Evolutionary conservation across 2,888 invertebrate species (phyloP), one percentile per base, ranked within the genome.

Genomic region (Chrysotoxum bicinctum): DNA sequence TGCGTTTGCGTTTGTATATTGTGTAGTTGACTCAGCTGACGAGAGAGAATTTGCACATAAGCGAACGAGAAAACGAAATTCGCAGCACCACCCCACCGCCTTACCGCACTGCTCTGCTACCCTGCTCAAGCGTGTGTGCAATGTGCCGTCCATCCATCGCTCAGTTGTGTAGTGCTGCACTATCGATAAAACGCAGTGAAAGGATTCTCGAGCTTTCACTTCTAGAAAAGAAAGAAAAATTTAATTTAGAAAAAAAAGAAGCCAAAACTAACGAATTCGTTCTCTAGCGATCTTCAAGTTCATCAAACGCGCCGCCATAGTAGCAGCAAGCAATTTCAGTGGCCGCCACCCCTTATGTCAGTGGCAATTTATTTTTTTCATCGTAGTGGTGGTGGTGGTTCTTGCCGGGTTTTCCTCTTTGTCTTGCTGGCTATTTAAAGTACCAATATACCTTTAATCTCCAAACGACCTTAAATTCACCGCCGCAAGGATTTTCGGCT

Each of bases 181-280:
- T 76, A 76, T 85, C 76, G 82, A 60, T 69, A 69, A 82, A 85
- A 88, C 88, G 87, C 87, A 88, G 85, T 76, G 82, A 86, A 87
- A 87, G 87, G 87, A 87, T 77, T 85, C 74, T 83, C 79, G 76
- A 88, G 87, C 87, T 87, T 88, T 88, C 85, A 87, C 87, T 87
- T 64, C 64, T 85, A 37, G 58, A 69, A 43, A 40, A 40, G 8
- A 21, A n/a, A 68, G 5, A 45, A 75, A 35, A 40, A 54, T 6
- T 12, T 1, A 16, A 40, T 54, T 23, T 16, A 48, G 60, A 73
- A 68, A 32, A 54, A 37, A 54, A 43, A 37, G 0, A 43, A 16
- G 26, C 6, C 14, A 50, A 35, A 21, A n/a, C 14, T 30, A 30
- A 16, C 32, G 14, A 37, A 43, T 43, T 70, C 35, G 40, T 64